Evolutionary conservation across 2,113 vertebrate species (phyloP).

Genomic region (Gallinago media): DNA sequence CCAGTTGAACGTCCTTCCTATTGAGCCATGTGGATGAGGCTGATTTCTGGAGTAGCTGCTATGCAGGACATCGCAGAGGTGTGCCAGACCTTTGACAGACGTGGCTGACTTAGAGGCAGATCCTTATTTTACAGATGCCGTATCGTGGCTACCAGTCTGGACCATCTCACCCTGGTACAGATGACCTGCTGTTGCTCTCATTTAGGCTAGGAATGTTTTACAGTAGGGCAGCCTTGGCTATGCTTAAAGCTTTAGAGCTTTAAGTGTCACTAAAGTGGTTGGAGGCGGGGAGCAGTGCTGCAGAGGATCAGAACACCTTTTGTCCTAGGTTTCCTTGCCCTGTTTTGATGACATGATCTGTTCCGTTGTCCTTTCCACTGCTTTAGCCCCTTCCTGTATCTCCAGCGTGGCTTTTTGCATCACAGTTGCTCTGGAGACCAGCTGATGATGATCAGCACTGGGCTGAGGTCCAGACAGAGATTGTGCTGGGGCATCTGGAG

Average conservation of each 20-base stretch:
- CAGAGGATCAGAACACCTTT: background rate
- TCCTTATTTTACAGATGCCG: background rate
- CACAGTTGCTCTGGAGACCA: conserved; percentile 63
- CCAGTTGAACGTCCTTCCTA: background rate
- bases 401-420: conserved; percentile 39
- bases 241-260: background rate
- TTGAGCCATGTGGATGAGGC: background rate
- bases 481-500: conserved; percentile 59
- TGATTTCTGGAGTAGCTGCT: background rate
- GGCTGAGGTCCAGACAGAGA: conserved; percentile 36
- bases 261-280: background rate
- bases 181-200: background rate
- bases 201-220: background rate
- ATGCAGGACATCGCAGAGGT: rapidly evolving
- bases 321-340: background rate
- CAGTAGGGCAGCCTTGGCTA: background rate
- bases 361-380: background rate
- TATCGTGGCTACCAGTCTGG: background rate
- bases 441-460: conserved; percentile 10
- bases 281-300: background rate
- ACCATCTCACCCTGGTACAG: background rate
- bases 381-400: background rate
- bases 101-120: background rate
- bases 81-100: background rate
- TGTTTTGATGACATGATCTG: background rate